Evolutionary conservation across 1,140 invertebrate species (phyloP).

Genomic region (Kradibia gibbosae): DNA sequence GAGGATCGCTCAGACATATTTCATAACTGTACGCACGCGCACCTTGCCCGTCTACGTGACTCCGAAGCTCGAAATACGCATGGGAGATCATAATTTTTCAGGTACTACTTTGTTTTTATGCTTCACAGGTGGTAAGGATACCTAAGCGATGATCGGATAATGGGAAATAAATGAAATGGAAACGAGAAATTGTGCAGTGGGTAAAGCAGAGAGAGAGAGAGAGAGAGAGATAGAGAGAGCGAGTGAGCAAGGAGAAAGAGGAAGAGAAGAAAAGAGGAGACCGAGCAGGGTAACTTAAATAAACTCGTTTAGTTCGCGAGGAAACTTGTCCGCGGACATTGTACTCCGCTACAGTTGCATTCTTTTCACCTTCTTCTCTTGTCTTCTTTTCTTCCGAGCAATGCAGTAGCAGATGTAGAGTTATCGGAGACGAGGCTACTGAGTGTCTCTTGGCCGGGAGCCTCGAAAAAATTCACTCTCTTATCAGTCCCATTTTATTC

Average conservation of each 20-base stretch:
- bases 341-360: constrained; percentile 62
- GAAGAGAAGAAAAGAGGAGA: constrained; percentile 28
- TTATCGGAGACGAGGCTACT: too few relatives aligned
- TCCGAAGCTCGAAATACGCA: too few relatives aligned
- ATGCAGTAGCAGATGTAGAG: neutral
- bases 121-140: neutral
- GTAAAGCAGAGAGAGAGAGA: constrained; percentile 6
- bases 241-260: constrained; percentile 35
- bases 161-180: neutral
- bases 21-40: neutral
- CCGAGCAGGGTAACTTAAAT: constrained; percentile 66
- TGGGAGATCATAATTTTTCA: constrained; percentile 5
- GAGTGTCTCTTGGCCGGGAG: too few relatives aligned
- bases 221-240: constrained; percentile 29
- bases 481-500: constrained; percentile 69
- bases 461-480: constrained; percentile 66
- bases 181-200: neutral
- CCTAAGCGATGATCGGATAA: neutral
- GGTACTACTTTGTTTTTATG: neutral
- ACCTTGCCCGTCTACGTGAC: neutral
- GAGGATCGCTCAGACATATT: neutral
- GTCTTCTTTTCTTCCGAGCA: neutral
- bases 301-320: constrained; percentile 66
- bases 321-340: constrained; percentile 55
- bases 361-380: neutral